Base-by-base conservation (phyloP, 2,113 vertebrate species). In the Canis aureus region DNA sequence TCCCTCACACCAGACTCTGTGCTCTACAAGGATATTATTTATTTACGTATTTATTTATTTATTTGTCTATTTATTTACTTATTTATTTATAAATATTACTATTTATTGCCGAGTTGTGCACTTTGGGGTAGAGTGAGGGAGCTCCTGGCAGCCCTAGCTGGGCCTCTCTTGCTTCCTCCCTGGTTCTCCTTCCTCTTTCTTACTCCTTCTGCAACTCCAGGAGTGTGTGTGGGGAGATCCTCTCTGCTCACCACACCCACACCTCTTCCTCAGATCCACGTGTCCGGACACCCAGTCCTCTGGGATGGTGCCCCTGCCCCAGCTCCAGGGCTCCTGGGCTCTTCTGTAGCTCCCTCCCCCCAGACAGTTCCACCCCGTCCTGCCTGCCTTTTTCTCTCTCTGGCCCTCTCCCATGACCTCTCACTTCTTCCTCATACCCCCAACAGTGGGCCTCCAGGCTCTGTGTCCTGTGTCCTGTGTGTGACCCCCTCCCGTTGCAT, bases 21-120 rank as follows among this genome's bases (percentile, higher is more conserved):
- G 96, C 93, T 97, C 98, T 98, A 95, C 93, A 60, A 97, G 98
- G 97, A 97, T 98, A 98, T 98, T 98, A 99, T 98, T 98, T 98
- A 98, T 76, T n/a, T 98, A 97, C 60, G 71, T 97, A 97, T 98
- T 95, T 97, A 98, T 98, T 96, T 95, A 98, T 98, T 90, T 79
- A 98, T 90, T 35, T 51, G 94, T 96, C 86, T 96, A 98, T 98
- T 97, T 97, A 98, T 64, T 92, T 96, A 98, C 97, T 97, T 98
- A 98, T 98, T 99, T 98, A 98, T 99, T 98, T 98, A 98, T 94
- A 97, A 98, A 98, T 97, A 89, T 97, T 97, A 89, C 98, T 98
- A 99, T 99, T 99, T 98, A 99, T 99, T 97, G 97, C 98, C 86
- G 89, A 98, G 91, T 98, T 82, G 97, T 98, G 99, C 98, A 98